A percentile compares a stretch with the other conserved stretches of the same genome.
phyloP scores from a whole-genome alignment of 2,888 invertebrate species.

The Thera obeliscata region DNA sequence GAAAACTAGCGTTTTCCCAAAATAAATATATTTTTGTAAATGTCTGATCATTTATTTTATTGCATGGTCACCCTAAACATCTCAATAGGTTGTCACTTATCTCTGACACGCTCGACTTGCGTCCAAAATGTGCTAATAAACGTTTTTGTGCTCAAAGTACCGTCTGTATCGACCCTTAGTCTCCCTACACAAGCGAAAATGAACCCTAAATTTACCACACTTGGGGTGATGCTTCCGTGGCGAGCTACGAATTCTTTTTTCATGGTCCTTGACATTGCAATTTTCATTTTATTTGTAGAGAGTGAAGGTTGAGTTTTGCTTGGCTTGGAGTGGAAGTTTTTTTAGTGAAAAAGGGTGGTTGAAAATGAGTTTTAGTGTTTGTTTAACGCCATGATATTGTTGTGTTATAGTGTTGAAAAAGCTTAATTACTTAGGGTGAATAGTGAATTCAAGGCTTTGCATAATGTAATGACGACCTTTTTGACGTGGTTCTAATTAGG shows the following conservation, averaged over 20 bases:
- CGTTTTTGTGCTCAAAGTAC: conserved; percentile 65
- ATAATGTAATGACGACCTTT: conserved; percentile 12
- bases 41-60: background rate
- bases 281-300: conserved; percentile 4
- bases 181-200: conserved; percentile 33
- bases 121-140: conserved; percentile 75
- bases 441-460: conserved; percentile 20
- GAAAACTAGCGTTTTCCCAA: background rate
- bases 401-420: conserved; percentile 41
- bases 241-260: conserved; percentile 16
- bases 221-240: conserved; percentile 14
- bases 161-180: conserved; percentile 50
- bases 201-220: conserved; percentile 22
- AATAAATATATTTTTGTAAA: background rate
- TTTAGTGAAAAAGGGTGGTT: conserved; percentile 43
- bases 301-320: conserved; percentile 13
- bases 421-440: conserved; percentile 30
- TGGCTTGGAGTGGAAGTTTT: conserved; percentile 5
- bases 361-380: conserved; percentile 57
- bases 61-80: conserved; percentile 51
- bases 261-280: background rate
- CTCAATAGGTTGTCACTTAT: conserved; percentile 76
- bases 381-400: conserved; percentile 54
- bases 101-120: conserved; percentile 70
- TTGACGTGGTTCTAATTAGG: background rate